Evolutionary conservation across 2,888 invertebrate species (phyloP).

Genomic region (Cryptocephalus moraei): DNA sequence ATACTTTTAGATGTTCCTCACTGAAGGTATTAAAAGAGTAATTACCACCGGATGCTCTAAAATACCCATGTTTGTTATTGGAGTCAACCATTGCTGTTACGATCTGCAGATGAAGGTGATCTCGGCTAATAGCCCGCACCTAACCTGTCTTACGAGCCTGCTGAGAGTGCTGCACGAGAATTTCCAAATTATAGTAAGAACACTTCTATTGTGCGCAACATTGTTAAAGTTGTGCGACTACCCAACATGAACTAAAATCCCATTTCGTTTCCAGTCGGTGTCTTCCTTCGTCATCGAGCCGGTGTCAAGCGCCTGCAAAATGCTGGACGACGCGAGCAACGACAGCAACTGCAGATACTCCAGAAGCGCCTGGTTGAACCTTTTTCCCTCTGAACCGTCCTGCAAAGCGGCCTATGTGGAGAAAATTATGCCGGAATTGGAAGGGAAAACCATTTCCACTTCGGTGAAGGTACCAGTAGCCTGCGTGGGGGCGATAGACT

Average conservation of each 20-base stretch:
- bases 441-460: constrained; percentile 11
- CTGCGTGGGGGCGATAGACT: constrained; percentile 15
- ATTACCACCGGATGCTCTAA: constrained; percentile 15
- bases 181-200: constrained; percentile 13
- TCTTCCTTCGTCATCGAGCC: constrained; percentile 9
- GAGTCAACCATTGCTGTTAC: constrained; percentile 17
- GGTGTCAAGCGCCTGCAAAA: constrained; percentile 12
- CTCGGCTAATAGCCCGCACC: constrained; percentile 12
- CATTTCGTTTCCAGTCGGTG: too few relatives aligned
- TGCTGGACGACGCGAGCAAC: constrained; percentile 15
- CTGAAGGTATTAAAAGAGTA: constrained; percentile 13
- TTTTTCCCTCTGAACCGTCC: constrained; percentile 10
- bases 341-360: constrained; percentile 5
- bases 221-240: too few relatives aligned
- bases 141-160: constrained; percentile 13
- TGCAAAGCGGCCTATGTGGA: constrained; percentile 8
- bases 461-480: constrained; percentile 14
- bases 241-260: too few relatives aligned
- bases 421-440: constrained; percentile 17
- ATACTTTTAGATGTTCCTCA: constrained; percentile 11
- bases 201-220: too few relatives aligned
- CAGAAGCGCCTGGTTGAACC: constrained; percentile 10
- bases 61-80: constrained; percentile 15
- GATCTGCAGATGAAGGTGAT: constrained; percentile 13
- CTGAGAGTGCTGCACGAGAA: constrained; percentile 17